Base-by-base conservation (phyloP, 2,797 vertebrate genomes). In the Lemur catta region DNA sequence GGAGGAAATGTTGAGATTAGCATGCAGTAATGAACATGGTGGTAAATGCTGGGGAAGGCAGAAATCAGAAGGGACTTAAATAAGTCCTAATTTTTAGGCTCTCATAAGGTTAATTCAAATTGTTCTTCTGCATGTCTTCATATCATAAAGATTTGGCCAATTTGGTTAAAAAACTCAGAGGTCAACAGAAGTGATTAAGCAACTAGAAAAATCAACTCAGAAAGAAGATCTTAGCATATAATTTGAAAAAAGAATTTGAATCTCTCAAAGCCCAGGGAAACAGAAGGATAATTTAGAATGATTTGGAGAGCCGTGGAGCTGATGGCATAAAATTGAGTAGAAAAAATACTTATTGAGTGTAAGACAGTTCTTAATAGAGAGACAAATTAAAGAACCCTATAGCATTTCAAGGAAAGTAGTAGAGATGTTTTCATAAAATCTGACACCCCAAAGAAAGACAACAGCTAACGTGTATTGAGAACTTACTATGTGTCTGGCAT, bases 161-260 rank as follows among this genome's bases (percentile, higher is more conserved):
- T 96, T 79, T 90, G 69, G 50, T 92, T 30, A 63, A 67, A 97
- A 84, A 96, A 89, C 91, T 92, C 80, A 80, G 95, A 95, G 95
- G 95, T 97, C 96, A 96, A 88, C 69, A 92, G 76, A 97, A 97
- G 74, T 97, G 95, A 97, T 97, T 96, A 96, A 89, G 72, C 79
- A 91, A 52, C 96, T 94, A 92, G 91, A 94, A 96, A 96, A 97
- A 96, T 97, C 93, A 97, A 74, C 84, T 93, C 59, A 55, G 65
- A 94, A 61, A 88, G 61, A 48, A 82, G 52, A 92, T 71, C 52
- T 94, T 93, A 79, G 84, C 84, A 74, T 90, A 46, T 93, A 94
- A 97, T 97, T 97, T 96, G 41, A n/a, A 46, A 61, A 87, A 89
- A 94, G 67, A 94, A 91, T 87, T 71, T 90, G 80, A 97, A 87